Percentiles rank a stretch among this genome's conserved stretches.
phyloP scores from a whole-genome alignment of 2,888 invertebrate species.

The Helleia helle region DNA sequence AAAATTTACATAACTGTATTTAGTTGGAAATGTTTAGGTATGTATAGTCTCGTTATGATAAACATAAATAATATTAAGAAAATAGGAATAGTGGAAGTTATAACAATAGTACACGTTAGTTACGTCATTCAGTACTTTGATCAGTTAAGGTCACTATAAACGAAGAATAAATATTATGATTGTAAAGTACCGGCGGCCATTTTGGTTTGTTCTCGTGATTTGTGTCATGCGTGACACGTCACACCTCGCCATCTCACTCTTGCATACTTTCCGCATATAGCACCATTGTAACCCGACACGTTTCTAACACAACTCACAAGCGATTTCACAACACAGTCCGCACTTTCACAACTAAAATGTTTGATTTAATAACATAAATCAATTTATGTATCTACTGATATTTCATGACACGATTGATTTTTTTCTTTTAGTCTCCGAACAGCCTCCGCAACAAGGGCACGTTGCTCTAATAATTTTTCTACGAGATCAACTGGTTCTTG shows the following conservation, averaged over 20 bases:
- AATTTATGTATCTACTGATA: constrained; percentile 66
- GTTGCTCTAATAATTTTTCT: constrained; percentile 60
- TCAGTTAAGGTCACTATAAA: constrained; percentile 69
- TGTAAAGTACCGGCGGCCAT: constrained; percentile 70
- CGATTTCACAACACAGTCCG: constrained; percentile 72
- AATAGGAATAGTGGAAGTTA: constrained; percentile 34
- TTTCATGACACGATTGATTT: constrained; percentile 64
- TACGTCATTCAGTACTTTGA: constrained; percentile 71
- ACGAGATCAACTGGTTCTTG: constrained; percentile 70
- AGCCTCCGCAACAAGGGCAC: constrained; percentile 70
- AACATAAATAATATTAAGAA: constrained; percentile 28
- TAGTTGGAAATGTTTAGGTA: constrained; percentile 44
- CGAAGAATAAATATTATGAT: constrained; percentile 74
- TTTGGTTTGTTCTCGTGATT: constrained; percentile 72
- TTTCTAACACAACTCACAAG: constrained; percentile 70
- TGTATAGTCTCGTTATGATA: constrained; percentile 29
- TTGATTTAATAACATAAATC: constrained; percentile 47
- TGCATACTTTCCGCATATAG: constrained; percentile 70
- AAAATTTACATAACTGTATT: constrained; percentile 24
- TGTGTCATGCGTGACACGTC: constrained; percentile 66
- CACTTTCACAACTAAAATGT: constrained; percentile 73
- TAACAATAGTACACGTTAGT: constrained; percentile 49
- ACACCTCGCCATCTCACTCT: constrained; percentile 60
- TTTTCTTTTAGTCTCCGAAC: constrained; percentile 68
- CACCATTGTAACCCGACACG: constrained; percentile 75